Evolutionary conservation across 2,888 invertebrate genomes (phyloP).

Genomic region (Gisinianus flammeolus): DNA sequence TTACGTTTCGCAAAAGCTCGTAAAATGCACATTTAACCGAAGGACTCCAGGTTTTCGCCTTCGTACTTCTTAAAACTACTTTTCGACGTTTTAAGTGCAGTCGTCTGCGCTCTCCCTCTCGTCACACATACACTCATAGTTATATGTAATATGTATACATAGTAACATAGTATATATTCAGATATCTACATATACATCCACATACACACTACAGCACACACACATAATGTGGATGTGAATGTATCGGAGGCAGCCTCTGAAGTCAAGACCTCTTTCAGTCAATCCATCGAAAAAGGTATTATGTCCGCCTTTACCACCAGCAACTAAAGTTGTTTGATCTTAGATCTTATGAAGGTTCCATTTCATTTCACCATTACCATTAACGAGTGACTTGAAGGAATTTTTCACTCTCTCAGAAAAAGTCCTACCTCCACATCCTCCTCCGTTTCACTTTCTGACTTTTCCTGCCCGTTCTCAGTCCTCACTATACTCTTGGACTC

Average conservation of each 20-base stretch:
- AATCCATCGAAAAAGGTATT: conserved; percentile 20
- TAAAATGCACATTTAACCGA: conserved; percentile 53
- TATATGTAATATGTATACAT: conserved; percentile 4
- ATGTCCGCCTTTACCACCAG: conserved; percentile 8
- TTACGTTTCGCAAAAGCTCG: conserved; percentile 57
- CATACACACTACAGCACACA: background rate
- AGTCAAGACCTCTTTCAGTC: conserved; percentile 8
- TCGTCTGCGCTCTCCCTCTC: background rate
- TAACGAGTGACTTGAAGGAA: conserved; percentile 39
- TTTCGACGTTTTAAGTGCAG: conserved; percentile 37
- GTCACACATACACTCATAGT: background rate
- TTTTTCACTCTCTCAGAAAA: conserved; percentile 26
- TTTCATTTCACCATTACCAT: conserved; percentile 36
- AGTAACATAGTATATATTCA: background rate
- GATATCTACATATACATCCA: background rate
- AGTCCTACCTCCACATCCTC: background rate
- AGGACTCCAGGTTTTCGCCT: conserved; percentile 27
- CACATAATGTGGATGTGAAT: background rate
- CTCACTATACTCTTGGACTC: no score
- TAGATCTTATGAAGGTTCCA: conserved; percentile 20
- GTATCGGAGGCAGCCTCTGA: conserved; percentile 1
- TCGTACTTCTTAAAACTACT: conserved; percentile 34
- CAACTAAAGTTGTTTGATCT: conserved; percentile 26
- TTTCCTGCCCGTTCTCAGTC: background rate
- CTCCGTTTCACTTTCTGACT: background rate